Evolutionary conservation across 2,797 vertebrate genomes (phyloP).

Genomic region (Pitangus sulphuratus): DNA sequence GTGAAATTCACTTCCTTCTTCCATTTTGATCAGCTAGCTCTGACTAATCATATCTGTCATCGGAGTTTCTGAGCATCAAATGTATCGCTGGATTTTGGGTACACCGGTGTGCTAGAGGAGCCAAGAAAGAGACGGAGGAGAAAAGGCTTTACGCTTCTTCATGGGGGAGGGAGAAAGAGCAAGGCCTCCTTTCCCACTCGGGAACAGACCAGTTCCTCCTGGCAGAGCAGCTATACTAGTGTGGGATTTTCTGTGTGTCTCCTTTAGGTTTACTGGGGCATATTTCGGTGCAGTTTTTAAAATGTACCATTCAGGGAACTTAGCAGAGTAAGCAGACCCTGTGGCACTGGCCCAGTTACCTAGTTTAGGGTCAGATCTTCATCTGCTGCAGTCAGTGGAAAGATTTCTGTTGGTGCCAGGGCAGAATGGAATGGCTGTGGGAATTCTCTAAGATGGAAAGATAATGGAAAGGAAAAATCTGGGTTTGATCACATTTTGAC

Average conservation of each 20-base stretch:
- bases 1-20: background rate
- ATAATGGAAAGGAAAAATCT: background rate
- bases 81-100: background rate
- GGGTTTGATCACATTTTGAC: background rate
- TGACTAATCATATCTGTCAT: background rate
- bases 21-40: background rate
- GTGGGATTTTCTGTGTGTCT: background rate
- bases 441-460: background rate
- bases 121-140: fast-evolving
- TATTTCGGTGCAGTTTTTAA: background rate
- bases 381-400: background rate
- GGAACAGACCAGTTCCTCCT: background rate
- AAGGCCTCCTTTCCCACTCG: background rate
- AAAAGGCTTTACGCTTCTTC: background rate
- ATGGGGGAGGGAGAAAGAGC: background rate
- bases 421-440: background rate
- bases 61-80: fast-evolving
- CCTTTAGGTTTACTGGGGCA: background rate
- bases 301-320: background rate
- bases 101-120: background rate
- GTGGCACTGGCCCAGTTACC: background rate
- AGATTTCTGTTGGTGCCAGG: background rate
- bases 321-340: background rate
- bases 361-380: background rate
- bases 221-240: background rate